Percentiles rank a stretch among this genome's conserved stretches.
Conservation (phyloP, 2,113 vertebrate species). For the Arvicanthis niloticus region DNA sequence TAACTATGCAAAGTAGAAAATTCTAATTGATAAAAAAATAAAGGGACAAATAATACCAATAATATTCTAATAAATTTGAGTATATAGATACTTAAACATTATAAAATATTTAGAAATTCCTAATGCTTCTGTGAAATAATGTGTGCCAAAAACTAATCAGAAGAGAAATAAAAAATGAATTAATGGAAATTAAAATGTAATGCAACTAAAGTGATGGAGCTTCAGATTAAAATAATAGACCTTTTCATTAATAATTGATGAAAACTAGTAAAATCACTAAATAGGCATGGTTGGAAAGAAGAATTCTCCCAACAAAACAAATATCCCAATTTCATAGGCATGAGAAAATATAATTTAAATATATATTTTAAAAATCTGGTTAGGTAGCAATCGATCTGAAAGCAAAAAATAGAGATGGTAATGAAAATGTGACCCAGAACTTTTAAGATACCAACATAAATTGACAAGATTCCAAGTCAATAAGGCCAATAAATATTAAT, state of each 20-base stretch:
- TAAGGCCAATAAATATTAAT: not conserved
- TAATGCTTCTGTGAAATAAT: not conserved
- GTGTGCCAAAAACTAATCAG: not conserved
- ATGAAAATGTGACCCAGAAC: not conserved
- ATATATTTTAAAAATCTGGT: not conserved
- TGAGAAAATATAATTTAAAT: not conserved
- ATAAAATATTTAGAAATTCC: not conserved
- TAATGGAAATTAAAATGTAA: constrained; percentile 6
- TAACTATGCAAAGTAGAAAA: too few relatives aligned
- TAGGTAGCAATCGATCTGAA: not conserved
- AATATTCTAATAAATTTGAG: not conserved
- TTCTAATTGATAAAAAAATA: constrained; percentile 44
- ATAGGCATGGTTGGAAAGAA: not conserved
- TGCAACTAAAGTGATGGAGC: not conserved
- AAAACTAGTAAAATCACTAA: not conserved
- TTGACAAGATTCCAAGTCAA: not conserved
- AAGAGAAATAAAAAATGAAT: not conserved
- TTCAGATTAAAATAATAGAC: not conserved
- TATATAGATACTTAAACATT: not conserved
- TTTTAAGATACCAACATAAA: not conserved
- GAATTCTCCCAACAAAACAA: not conserved
- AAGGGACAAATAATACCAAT: not conserved
- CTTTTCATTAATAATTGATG: not conserved
- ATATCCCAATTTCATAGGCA: not conserved
- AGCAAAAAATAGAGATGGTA: not conserved